phyloP scores from a whole-genome alignment of 2,888 invertebrate species.

The Thera britannica region DNA sequence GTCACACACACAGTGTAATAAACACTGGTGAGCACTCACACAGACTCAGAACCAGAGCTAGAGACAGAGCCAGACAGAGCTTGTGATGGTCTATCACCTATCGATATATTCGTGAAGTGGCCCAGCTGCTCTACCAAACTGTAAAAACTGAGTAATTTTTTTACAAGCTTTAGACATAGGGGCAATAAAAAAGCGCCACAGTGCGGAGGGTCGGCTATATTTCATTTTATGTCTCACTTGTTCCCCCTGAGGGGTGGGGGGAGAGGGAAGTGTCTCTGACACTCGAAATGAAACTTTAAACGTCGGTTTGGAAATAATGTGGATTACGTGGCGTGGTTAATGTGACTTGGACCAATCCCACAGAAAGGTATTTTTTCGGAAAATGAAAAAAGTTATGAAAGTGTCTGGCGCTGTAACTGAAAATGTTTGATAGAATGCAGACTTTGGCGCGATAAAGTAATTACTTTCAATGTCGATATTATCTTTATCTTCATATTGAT shows the following conservation, averaged over 20 bases:
- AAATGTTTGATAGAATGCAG: conserved; percentile 7
- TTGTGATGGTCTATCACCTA: neutral
- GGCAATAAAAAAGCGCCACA: conserved; percentile 75
- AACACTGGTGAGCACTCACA: too few species aligned
- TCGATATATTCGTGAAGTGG: neutral
- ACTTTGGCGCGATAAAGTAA: conserved; percentile 3
- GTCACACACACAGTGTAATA: too few species aligned
- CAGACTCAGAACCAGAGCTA: too few species aligned
- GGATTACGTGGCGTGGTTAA: conserved; percentile 62
- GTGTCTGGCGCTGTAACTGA: conserved; percentile 26
- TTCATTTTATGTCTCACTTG: conserved; percentile 70
- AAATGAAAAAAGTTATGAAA: conserved; percentile 34
- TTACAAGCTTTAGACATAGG: conserved; percentile 78
- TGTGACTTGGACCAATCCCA: conserved; percentile 47
- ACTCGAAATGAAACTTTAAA: conserved; percentile 78
- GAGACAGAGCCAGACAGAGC: too few species aligned
- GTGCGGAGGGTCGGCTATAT: conserved; percentile 67
- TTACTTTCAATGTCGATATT: neutral
- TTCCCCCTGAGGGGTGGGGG: conserved; percentile 45
- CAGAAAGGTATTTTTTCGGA: conserved; percentile 38
- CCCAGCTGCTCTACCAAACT: conserved; percentile 13
- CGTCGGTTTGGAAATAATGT: conserved; percentile 69
- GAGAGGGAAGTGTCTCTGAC: conserved; percentile 61
- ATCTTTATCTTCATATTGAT: neutral
- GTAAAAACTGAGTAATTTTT: conserved; percentile 63